A percentile compares a stretch with the other conserved stretches of the same genome.
Evolutionary conservation across 2,888 invertebrate species (phyloP).

Genomic region (Volucella bombylans): DNA sequence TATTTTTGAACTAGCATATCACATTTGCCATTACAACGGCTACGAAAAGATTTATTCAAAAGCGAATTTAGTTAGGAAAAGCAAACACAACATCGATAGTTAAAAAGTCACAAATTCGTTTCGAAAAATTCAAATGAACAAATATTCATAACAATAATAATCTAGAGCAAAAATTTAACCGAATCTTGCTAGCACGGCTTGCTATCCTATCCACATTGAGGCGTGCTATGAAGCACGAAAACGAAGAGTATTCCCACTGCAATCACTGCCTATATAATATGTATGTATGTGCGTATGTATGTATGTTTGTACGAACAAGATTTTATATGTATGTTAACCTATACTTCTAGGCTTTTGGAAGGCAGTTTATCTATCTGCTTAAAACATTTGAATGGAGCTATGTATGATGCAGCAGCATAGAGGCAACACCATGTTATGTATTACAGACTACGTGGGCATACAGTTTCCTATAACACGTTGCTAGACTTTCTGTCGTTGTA

Average conservation of each 20-base stretch:
- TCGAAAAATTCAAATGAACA: not conserved
- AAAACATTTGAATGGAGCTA: conserved; percentile 49
- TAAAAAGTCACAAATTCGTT: conserved; percentile 50
- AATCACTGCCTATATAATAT: conserved; percentile 33
- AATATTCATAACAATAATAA: not conserved
- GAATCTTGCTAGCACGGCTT: conserved; percentile 53
- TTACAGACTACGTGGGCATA: conserved; percentile 62
- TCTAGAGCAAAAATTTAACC: conserved; percentile 28
- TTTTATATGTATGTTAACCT: conserved; percentile 27
- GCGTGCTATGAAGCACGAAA: conserved; percentile 52
- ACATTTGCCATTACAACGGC: not conserved
- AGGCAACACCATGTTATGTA: conserved; percentile 54
- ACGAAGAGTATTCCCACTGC: conserved; percentile 31
- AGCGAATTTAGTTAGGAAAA: conserved; percentile 35
- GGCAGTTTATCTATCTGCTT: conserved; percentile 67
- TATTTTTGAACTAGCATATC: conserved; percentile 42
- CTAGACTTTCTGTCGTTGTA: conserved; percentile 72
- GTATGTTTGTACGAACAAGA: no score
- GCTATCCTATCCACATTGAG: conserved; percentile 52
- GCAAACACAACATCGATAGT: conserved; percentile 60
- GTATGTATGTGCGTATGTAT: no score
- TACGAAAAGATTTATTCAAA: conserved; percentile 2
- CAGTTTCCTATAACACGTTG: conserved; percentile 61
- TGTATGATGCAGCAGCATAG: conserved; percentile 32
- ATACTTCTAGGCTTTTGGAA: conserved; percentile 48